Evolutionary conservation across 2,888 invertebrate species (phyloP), one percentile per base, ranked within the genome.

Genomic region (Aphelenchoides bicaudatus): DNA sequence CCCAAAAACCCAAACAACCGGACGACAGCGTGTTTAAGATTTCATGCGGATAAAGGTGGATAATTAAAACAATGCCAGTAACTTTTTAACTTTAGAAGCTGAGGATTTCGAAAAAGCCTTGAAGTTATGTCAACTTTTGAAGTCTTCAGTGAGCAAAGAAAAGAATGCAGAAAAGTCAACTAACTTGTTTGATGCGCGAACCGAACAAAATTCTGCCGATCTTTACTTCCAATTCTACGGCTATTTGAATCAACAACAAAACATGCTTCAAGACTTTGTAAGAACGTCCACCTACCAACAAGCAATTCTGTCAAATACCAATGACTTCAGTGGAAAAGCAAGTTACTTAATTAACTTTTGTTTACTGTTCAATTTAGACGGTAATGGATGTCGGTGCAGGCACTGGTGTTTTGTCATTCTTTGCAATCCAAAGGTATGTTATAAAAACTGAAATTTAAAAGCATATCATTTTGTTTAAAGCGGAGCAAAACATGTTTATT

Each of bases 231-330:
- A 96, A 85, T 98, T 98, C 82, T 98, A 98, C 82, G 94, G 96
- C 66, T 96, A 94, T 83, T 83, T 98, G 71, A 93, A 93, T 58
- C 98, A 98, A 81, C 98, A 98, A 82, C 98, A 98, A 82, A 98
- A 98, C 80, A 98, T 98, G 96, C 89, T 98, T 89, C 96, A 98
- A 83, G 98, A 98, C 81, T 98, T 91, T 82, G 90, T 96, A 66
- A 85, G 98, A 72, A 98, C 98, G 46, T 91, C 92, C 79, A 96
- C 96, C 58, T 98, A 98, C 82, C 96, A 98, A 82, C 86, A 90
- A 75, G 96, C 98, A 57, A 93, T 98, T 80, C 84, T 93, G 64
- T 87, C 89, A 55, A 98, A 98, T 82, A 84, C 89, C 55, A 86
- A 87, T 59, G 96, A 98, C 81, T 98, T 96, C 81, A 86, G 87